A percentile compares a stretch with the other conserved stretches of the same genome.
phyloP scores from a whole-genome alignment of 2,113 vertebrate species.

The Dipodomys ordii region DNA sequence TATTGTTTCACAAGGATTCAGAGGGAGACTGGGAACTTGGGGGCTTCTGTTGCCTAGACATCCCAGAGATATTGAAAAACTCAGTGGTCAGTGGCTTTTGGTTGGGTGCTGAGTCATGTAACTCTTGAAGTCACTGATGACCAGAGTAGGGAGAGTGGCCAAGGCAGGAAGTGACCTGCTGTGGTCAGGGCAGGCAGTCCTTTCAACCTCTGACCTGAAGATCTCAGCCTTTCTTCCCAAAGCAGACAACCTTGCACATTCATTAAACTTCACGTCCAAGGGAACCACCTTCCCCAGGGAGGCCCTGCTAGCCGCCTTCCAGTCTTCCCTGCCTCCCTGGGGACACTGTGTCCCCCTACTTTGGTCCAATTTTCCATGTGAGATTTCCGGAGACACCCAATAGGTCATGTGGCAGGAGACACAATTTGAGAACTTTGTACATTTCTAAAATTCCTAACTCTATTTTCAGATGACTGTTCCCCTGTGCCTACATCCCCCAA shows the following conservation, averaged over 20 bases:
- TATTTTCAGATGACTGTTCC: constrained; percentile 78
- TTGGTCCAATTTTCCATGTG: constrained; percentile 77
- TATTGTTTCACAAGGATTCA: neutral
- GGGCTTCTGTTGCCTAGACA: neutral
- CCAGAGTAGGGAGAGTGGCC: constrained; percentile 22
- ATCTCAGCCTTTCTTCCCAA: constrained; percentile 59
- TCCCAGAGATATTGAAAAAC: neutral
- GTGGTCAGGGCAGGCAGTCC: constrained; percentile 30
- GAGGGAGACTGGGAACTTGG: neutral
- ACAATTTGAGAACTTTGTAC: constrained; percentile 67
- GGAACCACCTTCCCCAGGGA: constrained; percentile 59
- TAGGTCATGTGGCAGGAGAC: constrained; percentile 76
- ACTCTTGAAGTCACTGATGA: constrained; percentile 41
- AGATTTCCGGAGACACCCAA: constrained; percentile 78
- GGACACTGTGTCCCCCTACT: constrained; percentile 73
- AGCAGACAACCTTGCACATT: constrained; percentile 52
- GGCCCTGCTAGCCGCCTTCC: constrained; percentile 1
- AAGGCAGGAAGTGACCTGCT: constrained; percentile 67
- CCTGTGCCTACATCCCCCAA: constrained; percentile 54
- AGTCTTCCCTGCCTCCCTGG: constrained; percentile 57
- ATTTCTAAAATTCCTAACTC: constrained; percentile 78
- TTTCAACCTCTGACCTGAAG: neutral
- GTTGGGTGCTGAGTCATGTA: constrained; percentile 68
- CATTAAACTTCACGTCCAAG: constrained; percentile 65
- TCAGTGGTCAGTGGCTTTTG: neutral